Percentiles rank a stretch among this genome's conserved stretches.
These are phyloP conservation scores for Calameuta filiformis DNA, from an alignment of 2,888 invertebrate species.

Conservation along the genomic window DNA sequence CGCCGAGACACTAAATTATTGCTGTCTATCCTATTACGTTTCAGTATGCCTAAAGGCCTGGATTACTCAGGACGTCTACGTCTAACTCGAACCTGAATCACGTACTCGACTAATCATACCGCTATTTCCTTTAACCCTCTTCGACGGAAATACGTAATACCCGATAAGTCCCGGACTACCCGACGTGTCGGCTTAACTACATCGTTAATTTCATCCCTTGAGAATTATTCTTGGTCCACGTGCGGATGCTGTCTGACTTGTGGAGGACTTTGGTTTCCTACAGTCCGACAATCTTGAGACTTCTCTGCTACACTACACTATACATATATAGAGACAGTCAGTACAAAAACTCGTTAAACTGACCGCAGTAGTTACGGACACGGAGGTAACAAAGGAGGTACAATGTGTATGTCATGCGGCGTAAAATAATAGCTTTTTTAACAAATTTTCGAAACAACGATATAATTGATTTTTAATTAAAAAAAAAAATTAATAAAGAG, in stretches of 20 bases:
- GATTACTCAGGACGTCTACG: neutral
- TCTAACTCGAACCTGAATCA: slow-evolving; percentile 52
- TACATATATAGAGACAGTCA: neutral
- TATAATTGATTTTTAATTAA: neutral
- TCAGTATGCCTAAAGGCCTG: neutral
- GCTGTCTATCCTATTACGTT: neutral
- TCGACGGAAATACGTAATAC: slow-evolving; percentile 21
- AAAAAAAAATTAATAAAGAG: neutral
- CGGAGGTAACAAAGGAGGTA: too few relatives aligned
- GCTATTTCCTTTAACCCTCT: slow-evolving; percentile 64
- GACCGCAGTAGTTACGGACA: neutral
- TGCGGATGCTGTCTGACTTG: neutral
- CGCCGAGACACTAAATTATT: neutral
- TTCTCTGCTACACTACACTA: neutral
- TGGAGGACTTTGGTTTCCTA: neutral
- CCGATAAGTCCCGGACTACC: slow-evolving; percentile 17
- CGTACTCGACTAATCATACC: slow-evolving; percentile 66
- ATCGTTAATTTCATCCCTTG: neutral
- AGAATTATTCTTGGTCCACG: neutral
- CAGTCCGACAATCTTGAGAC: neutral
- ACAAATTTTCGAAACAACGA: neutral
- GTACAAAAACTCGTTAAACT: neutral
- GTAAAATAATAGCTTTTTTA: neutral
- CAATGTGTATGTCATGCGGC: neutral
- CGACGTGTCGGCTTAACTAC: slow-evolving; percentile 23